Conservation (phyloP, 1,140 invertebrate species). For the Geopemphigus sp. region DNA sequence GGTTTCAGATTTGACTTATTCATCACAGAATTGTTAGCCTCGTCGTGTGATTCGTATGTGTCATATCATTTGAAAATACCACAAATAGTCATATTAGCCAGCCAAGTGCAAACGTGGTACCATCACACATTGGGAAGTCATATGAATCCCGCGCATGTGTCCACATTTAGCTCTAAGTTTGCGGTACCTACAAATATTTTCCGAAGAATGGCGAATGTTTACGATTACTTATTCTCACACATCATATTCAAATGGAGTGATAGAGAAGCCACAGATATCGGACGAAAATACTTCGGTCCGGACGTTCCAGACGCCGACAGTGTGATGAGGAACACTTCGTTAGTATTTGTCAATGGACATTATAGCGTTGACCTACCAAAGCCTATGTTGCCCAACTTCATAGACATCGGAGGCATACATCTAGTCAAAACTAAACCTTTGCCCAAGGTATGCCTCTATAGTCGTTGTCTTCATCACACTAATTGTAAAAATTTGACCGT, state of each 20-base stretch:
- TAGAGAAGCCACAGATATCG: slow-evolving; percentile 16
- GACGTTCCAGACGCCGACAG: slow-evolving; percentile 57
- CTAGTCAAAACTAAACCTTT: slow-evolving; percentile 61
- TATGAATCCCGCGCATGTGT: slow-evolving; percentile 51
- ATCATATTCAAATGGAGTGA: slow-evolving; percentile 2
- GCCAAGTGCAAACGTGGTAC: slow-evolving; percentile 63
- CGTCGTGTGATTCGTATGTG: slow-evolving; percentile 52
- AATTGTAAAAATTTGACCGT: not conserved
- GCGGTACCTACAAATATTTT: slow-evolving; percentile 46
- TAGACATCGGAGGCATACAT: slow-evolving; percentile 70
- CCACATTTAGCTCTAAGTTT: slow-evolving; percentile 38
- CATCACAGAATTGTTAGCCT: slow-evolving; percentile 51
- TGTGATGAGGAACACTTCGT: slow-evolving; percentile 61
- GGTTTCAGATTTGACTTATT: slow-evolving; percentile 50
- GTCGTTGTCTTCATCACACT: no score
- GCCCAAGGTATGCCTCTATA: slow-evolving; percentile 56
- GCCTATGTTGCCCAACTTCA: slow-evolving; percentile 62
- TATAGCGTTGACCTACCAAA: slow-evolving; percentile 61
- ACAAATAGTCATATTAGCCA: slow-evolving; percentile 61
- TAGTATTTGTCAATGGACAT: slow-evolving; percentile 67
- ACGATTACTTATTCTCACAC: slow-evolving; percentile 36
- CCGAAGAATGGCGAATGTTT: slow-evolving; percentile 49
- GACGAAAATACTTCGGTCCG: slow-evolving; percentile 50
- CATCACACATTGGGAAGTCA: slow-evolving; percentile 55
- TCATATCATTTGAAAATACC: slow-evolving; percentile 56